These are phyloP conservation scores for Globodera rostochiensis DNA, from an alignment of 1,140 invertebrate genomes.

Conservation along the genomic window DNA sequence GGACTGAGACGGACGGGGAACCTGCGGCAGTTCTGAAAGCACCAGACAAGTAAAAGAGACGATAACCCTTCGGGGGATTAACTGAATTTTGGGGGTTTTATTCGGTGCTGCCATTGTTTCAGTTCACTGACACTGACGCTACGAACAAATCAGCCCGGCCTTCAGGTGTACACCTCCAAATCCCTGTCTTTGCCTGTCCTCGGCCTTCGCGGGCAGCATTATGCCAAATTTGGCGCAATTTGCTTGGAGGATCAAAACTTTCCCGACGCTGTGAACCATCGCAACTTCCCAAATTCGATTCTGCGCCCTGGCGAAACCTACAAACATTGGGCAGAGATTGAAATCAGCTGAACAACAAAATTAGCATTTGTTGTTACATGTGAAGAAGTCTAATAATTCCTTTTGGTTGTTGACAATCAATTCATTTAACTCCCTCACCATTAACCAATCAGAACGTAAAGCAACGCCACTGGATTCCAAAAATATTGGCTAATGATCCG, in stretches of 20 bases:
- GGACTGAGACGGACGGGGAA: neutral
- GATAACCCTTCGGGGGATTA: no score
- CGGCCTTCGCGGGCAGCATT: constrained; percentile 2
- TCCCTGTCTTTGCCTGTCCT: neutral
- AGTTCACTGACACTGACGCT: constrained; percentile 9
- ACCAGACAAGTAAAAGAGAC: constrained; percentile 2
- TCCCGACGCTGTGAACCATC: constrained; percentile 29
- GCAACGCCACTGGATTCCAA: no score
- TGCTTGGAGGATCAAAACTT: constrained; percentile 30
- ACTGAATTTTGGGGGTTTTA: no score
- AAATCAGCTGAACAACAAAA: constrained; percentile 7
- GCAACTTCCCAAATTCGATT: constrained; percentile 16
- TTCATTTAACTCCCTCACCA: no score
- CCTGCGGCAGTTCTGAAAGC: constrained; percentile 11
- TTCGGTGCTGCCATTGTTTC: neutral
- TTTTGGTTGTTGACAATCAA: no score
- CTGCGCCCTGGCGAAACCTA: constrained; percentile 14
- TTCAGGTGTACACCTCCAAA: constrained; percentile 22
- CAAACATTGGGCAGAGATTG: constrained; percentile 22
- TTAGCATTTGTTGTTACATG: neutral
- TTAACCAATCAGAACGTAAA: no score
- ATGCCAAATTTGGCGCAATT: constrained; percentile 22
- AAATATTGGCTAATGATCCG: no score
- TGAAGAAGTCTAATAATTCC: neutral
- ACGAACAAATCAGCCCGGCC: constrained; percentile 21